A percentile compares a stretch with the other conserved stretches of the same genome.
Evolutionary conservation across 2,888 invertebrate species (phyloP).

Genomic region (Phorcus lineatus): DNA sequence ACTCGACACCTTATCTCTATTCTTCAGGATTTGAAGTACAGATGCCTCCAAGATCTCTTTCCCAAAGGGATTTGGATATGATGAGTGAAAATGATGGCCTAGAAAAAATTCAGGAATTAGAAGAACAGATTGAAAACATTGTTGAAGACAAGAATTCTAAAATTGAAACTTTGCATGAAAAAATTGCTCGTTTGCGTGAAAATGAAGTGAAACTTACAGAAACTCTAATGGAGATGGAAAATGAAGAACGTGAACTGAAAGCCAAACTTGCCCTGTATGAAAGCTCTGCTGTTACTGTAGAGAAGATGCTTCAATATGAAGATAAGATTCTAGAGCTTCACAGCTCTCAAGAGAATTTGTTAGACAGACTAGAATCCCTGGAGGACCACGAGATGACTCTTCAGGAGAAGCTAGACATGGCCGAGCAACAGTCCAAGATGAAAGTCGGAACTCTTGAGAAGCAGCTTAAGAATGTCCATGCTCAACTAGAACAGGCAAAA

Average conservation of each 20-base stretch:
- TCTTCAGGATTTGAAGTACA: neutral
- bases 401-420: slow-evolving; percentile 43
- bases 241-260: slow-evolving; percentile 56
- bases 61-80: neutral
- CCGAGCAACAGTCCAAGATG: slow-evolving; percentile 40
- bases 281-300: slow-evolving; percentile 48
- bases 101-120: slow-evolving; percentile 50
- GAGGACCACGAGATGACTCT: slow-evolving; percentile 48
- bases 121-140: slow-evolving; percentile 54
- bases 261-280: slow-evolving; percentile 58
- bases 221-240: slow-evolving; percentile 62
- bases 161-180: slow-evolving; percentile 57
- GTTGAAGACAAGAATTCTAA: slow-evolving; percentile 59
- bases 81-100: slow-evolving; percentile 9
- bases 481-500: neutral
- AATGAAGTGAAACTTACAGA: slow-evolving; percentile 64
- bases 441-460: slow-evolving; percentile 37
- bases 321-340: slow-evolving; percentile 58
- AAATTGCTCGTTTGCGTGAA: slow-evolving; percentile 51
- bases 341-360: slow-evolving; percentile 59
- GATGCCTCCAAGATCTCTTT: neutral
- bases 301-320: slow-evolving; percentile 59
- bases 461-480: slow-evolving; percentile 3
- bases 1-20: neutral
- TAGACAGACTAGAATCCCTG: slow-evolving; percentile 61